phyloP scores from a whole-genome alignment of 1,140 invertebrate species.

The Leguminivora glycinivorella region DNA sequence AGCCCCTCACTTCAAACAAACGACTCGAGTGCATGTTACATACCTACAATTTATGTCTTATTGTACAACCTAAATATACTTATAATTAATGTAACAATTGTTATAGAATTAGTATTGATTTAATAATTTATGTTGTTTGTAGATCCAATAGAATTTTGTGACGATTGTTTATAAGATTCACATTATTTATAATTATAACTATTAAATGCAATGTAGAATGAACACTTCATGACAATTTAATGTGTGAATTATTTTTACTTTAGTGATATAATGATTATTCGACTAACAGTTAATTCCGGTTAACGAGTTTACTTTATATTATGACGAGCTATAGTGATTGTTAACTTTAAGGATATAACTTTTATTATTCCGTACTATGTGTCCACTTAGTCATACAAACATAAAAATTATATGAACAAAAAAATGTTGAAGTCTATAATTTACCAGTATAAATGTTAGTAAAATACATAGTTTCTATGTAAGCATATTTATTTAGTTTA shows the following conservation, averaged over 20 bases:
- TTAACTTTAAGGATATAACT: slow-evolving; percentile 29
- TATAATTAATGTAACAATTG: slow-evolving; percentile 51
- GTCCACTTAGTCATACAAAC: slow-evolving; percentile 27
- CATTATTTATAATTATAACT: slow-evolving; percentile 27
- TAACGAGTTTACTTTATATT: slow-evolving; percentile 18
- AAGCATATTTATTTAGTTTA: slow-evolving; percentile 29
- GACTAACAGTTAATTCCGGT: slow-evolving; percentile 26
- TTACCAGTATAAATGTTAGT: slow-evolving; percentile 28
- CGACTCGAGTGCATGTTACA: not conserved
- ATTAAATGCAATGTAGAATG: slow-evolving; percentile 27
- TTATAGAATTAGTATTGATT: slow-evolving; percentile 48
- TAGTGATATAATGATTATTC: slow-evolving; percentile 17
- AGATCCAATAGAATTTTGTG: slow-evolving; percentile 52
- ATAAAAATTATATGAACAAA: slow-evolving; percentile 21
- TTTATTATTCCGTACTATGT: slow-evolving; percentile 27
- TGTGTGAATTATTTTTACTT: slow-evolving; percentile 22
- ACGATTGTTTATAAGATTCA: slow-evolving; percentile 46
- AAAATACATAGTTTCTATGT: slow-evolving; percentile 14
- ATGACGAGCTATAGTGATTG: slow-evolving; percentile 22
- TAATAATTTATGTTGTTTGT: slow-evolving; percentile 63
- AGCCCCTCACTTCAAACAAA: not conserved
- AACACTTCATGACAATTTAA: slow-evolving; percentile 21
- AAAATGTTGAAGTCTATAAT: slow-evolving; percentile 17
- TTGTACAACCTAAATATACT: slow-evolving; percentile 35
- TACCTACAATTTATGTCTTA: too few species aligned